Conservation (phyloP, 1,140 invertebrate genomes). For the Drosophila paulistorum region DNA sequence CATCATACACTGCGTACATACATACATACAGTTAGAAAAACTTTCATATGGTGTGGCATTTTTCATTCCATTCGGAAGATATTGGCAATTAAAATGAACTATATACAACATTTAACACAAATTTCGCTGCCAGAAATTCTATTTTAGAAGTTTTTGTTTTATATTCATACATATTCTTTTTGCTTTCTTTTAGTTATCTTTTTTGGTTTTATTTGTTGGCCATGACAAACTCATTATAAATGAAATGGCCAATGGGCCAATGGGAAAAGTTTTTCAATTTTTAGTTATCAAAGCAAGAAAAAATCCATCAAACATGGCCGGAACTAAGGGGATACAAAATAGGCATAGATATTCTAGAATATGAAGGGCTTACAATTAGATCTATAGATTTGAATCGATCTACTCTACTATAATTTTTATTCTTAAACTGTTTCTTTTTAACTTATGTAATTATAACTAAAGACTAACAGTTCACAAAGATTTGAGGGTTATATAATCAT, state of each 20-base stretch:
- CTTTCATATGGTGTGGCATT: conserved; percentile 2
- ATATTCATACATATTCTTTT: neutral
- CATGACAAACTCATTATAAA: conserved; percentile 70
- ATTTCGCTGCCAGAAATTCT: conserved; percentile 7
- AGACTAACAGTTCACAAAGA: too few species aligned
- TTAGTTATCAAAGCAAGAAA: conserved; percentile 62
- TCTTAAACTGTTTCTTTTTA: too few species aligned
- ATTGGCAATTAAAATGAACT: conserved; percentile 41
- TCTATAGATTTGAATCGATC: too few species aligned
- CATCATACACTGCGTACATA: conserved; percentile 54
- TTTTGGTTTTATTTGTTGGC: neutral
- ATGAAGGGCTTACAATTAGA: neutral
- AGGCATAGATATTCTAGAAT: neutral
- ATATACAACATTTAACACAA: conserved; percentile 13
- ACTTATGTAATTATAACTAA: too few species aligned
- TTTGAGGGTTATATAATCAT: too few species aligned
- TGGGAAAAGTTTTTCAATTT: conserved; percentile 66
- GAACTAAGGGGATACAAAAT: neutral
- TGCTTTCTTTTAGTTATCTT: neutral
- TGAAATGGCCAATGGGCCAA: conserved; percentile 30
- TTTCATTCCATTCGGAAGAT: neutral
- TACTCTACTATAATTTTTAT: too few species aligned
- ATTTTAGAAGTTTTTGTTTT: conserved; percentile 4
- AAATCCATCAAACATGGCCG: conserved; percentile 29
- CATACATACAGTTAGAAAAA: conserved; percentile 21